These are phyloP conservation scores for Oscheius sp. DNA, from an alignment of 1,140 invertebrate species.

Conservation along the genomic window DNA sequence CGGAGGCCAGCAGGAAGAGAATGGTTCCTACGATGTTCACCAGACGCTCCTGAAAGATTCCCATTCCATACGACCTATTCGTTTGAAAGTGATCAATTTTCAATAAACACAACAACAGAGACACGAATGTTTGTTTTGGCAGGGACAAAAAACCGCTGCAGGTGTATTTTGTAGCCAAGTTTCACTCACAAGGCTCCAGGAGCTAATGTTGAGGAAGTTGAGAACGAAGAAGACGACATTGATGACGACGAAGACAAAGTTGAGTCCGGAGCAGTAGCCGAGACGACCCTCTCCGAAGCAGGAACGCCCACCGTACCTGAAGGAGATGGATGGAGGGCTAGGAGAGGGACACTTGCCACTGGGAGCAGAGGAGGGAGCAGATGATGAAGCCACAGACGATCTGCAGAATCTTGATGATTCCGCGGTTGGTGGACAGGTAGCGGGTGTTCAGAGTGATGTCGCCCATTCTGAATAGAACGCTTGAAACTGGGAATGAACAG, in stretches of 20 bases:
- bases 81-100: background rate
- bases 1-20: conserved; percentile 55
- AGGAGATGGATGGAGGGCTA: background rate
- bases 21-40: conserved; percentile 53
- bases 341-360: conserved; percentile 39
- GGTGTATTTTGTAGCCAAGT: background rate
- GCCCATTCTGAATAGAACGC: too few species aligned
- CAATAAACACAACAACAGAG: background rate
- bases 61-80: too few species aligned
- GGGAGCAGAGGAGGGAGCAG: conserved; percentile 51
- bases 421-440: conserved; percentile 52
- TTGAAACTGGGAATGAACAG: too few species aligned
- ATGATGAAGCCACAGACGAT: conserved; percentile 53
- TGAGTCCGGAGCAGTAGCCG: conserved; percentile 49
- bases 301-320: conserved; percentile 43
- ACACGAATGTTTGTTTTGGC: background rate
- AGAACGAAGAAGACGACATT: conserved; percentile 58
- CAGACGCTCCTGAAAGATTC: conserved; percentile 49
- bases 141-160: background rate
- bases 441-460: conserved; percentile 52
- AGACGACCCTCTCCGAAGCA: conserved; percentile 59
- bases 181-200: conserved; percentile 46
- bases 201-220: conserved; percentile 51
- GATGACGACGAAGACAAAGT: conserved; percentile 55
- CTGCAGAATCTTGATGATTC: conserved; percentile 49